Evolutionary conservation across 2,888 invertebrate genomes (phyloP).

Genomic region (Drosophila nr. perissopoda): DNA sequence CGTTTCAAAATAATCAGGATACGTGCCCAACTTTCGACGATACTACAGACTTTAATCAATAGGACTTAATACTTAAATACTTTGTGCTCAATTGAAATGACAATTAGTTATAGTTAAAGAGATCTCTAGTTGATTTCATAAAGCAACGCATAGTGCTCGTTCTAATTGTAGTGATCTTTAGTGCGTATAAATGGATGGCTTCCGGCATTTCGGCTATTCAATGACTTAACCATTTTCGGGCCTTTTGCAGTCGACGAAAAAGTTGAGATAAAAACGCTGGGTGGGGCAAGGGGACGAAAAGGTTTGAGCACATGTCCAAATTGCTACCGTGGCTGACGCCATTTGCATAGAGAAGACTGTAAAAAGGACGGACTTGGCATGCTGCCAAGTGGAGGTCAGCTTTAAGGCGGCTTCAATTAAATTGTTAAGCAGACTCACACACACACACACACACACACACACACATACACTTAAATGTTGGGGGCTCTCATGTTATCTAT

Average conservation of each 20-base stretch:
- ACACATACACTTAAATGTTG: background rate
- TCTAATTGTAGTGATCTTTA: constrained; percentile 10
- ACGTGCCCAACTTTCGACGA: background rate
- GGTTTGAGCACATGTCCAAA: constrained; percentile 66
- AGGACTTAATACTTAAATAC: background rate
- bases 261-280: background rate
- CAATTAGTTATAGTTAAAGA: background rate
- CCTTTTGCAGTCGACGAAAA: constrained; percentile 52
- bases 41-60: background rate
- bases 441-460: constrained; percentile 9
- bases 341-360: constrained; percentile 58
- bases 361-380: constrained; percentile 41
- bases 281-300: constrained; percentile 37
- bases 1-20: background rate
- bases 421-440: constrained; percentile 47
- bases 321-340: constrained; percentile 57
- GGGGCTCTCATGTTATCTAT: constrained; percentile 14
- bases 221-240: constrained; percentile 68
- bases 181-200: constrained; percentile 38
- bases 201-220: constrained; percentile 64
- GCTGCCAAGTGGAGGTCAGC: constrained; percentile 45
- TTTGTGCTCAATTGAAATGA: background rate
- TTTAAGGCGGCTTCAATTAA: constrained; percentile 77
- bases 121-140: background rate
- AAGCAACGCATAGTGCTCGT: background rate